A percentile compares a stretch with the other conserved stretches of the same genome.
Evolutionary conservation across 2,113 vertebrate species (phyloP).

Genomic region (Gavia stellata): DNA sequence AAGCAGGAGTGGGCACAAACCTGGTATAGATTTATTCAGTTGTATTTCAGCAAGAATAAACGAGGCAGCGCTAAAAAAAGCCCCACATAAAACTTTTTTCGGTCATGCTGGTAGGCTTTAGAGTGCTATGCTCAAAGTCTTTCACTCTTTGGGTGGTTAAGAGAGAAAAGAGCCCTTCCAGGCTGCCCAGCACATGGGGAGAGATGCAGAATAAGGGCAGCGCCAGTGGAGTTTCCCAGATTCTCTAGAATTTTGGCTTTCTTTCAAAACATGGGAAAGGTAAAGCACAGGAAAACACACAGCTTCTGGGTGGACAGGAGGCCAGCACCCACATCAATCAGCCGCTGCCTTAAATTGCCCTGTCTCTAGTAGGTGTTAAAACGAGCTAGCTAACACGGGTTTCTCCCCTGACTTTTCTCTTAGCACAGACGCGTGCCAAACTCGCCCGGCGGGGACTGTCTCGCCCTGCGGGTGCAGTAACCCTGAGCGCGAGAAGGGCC

Average conservation of each 20-base stretch:
- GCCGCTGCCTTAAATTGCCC: neutral
- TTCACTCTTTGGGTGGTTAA: neutral
- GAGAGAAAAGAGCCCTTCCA: neutral
- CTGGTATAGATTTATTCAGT: neutral
- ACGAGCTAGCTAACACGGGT: rapidly evolving
- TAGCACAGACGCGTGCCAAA: neutral
- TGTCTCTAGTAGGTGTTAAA: neutral
- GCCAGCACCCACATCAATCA: neutral
- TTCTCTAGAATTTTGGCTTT: neutral
- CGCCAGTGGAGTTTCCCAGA: neutral
- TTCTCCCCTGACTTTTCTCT: neutral
- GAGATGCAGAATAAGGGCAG: neutral
- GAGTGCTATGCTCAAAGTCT: neutral
- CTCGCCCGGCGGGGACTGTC: neutral
- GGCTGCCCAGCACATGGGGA: neutral
- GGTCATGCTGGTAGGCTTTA: neutral
- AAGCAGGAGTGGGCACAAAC: neutral
- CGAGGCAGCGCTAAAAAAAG: neutral
- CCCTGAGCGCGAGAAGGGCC: neutral
- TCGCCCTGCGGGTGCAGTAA: neutral
- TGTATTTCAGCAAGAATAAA: neutral
- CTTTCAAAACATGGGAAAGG: neutral
- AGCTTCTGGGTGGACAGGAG: neutral
- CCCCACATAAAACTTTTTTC: rapidly evolving
- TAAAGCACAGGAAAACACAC: neutral